Evolutionary conservation across 1,140 invertebrate species (phyloP).

Genomic region (Drosophila elegans): DNA sequence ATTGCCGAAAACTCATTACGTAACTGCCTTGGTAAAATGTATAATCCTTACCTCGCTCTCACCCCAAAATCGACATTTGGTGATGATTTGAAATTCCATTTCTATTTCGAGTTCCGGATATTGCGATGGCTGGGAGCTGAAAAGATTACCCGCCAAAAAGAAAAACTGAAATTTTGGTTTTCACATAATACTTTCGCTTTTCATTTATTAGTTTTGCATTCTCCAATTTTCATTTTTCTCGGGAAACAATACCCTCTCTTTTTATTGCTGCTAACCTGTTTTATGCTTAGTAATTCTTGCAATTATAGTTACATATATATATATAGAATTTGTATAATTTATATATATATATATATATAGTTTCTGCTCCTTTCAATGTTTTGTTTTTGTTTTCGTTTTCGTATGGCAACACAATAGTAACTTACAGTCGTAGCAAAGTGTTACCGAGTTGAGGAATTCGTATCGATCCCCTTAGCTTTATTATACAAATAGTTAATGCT

Average conservation of each 20-base stretch:
- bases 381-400: conserved; percentile 11
- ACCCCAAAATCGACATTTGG: background rate
- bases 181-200: conserved; percentile 54
- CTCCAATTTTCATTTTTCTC: conserved; percentile 39
- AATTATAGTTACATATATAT: conserved; percentile 34
- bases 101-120: conserved; percentile 33
- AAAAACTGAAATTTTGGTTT: conserved; percentile 1
- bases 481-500: conserved; percentile 77
- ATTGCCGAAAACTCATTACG: background rate
- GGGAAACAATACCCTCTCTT: conserved; percentile 19
- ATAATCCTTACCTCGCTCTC: conserved; percentile 16
- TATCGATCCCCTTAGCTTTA: conserved; percentile 26
- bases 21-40: background rate
- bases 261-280: conserved; percentile 17
- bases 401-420: conserved; percentile 80
- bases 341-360: conserved; percentile 50
- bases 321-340: conserved; percentile 48
- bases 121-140: conserved; percentile 12
- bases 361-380: conserved; percentile 29
- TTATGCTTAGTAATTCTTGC: conserved; percentile 45
- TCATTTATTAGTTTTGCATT: conserved; percentile 60
- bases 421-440: conserved; percentile 73
- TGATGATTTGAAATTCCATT: conserved; percentile 59
- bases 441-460: conserved; percentile 36
- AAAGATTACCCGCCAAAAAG: background rate